Conservation (phyloP, 2,797 vertebrate genomes). For the Tadarida brasiliensis region DNA sequence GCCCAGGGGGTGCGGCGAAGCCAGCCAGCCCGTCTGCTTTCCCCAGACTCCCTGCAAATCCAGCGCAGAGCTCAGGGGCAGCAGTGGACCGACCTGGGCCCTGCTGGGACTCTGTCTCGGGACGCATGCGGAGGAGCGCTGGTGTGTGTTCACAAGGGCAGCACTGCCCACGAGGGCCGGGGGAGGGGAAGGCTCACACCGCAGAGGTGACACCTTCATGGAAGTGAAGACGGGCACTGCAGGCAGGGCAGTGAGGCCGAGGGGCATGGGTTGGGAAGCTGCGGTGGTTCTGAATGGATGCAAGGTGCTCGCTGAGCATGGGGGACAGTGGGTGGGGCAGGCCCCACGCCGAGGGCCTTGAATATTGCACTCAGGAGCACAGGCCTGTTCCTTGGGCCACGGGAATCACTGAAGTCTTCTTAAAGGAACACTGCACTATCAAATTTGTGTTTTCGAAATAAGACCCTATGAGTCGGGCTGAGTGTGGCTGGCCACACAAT, state of each 20-base stretch:
- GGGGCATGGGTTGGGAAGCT: background rate
- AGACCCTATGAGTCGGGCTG: background rate
- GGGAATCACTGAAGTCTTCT: background rate
- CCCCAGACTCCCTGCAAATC: background rate
- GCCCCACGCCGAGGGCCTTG: background rate
- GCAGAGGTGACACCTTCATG: background rate
- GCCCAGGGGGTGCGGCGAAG: background rate
- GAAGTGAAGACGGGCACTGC: background rate
- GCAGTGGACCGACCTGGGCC: accelerated
- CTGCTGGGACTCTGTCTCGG: background rate
- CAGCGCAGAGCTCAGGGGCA: background rate
- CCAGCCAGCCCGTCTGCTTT: background rate
- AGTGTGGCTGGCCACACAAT: background rate
- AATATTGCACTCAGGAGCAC: background rate
- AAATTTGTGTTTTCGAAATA: background rate
- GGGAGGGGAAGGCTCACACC: background rate
- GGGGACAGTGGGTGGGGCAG: background rate
- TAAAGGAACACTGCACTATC: background rate
- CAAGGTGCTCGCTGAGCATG: accelerated
- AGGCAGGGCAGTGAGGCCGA: background rate
- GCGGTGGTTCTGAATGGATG: background rate
- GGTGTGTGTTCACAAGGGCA: background rate
- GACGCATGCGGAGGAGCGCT: background rate
- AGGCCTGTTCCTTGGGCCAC: background rate
- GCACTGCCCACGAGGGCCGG: background rate